Evolutionary conservation across 1,140 invertebrate species (phyloP).

Genomic region (Microplitis mediator): DNA sequence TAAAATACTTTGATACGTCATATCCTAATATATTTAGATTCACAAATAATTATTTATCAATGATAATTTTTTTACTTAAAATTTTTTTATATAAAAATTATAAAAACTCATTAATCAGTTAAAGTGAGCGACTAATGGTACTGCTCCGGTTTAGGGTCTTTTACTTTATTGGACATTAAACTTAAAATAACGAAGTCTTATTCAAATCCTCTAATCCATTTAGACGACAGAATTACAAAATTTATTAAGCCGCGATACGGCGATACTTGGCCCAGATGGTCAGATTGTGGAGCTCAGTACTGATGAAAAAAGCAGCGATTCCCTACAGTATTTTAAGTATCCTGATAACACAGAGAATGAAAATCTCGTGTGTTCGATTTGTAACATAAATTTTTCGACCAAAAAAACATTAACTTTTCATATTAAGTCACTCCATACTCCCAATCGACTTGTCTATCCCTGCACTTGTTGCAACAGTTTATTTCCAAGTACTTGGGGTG

Average conservation of each 20-base stretch:
- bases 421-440: constrained; percentile 71
- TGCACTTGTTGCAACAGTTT: constrained; percentile 73
- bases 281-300: constrained; percentile 53
- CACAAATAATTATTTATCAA: no score
- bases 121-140: no score
- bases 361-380: constrained; percentile 48
- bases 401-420: constrained; percentile 73
- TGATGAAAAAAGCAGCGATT: constrained; percentile 25
- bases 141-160: no score
- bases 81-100: no score
- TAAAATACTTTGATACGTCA: no score
- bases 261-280: constrained; percentile 67
- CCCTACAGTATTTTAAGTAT: background rate
- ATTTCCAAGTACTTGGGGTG: constrained; percentile 73
- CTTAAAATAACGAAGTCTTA: background rate
- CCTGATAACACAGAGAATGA: constrained; percentile 16
- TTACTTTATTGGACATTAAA: background rate
- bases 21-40: no score
- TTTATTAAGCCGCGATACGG: constrained; percentile 61
- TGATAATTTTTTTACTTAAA: no score
- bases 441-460: constrained; percentile 69
- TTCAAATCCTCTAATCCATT: constrained; percentile 19
- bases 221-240: constrained; percentile 65
- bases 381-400: constrained; percentile 71
- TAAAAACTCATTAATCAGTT: no score